These are phyloP conservation scores for Dryas iulia DNA, from an alignment of 1,140 invertebrate genomes.

Conservation along the genomic window DNA sequence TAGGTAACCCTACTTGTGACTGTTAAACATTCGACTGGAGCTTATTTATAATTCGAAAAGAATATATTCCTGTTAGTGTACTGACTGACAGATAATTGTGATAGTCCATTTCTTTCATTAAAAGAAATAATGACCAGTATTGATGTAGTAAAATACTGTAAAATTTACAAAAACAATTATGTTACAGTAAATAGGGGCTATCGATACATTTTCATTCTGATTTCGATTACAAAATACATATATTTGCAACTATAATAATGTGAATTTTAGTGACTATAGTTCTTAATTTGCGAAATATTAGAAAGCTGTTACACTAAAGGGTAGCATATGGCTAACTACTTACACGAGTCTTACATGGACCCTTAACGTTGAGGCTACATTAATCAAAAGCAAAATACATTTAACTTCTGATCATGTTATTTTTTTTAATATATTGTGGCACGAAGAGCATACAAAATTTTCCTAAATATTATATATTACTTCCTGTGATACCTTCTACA, in stretches of 20 bases:
- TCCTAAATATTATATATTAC: conserved; percentile 61
- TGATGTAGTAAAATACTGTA: no score
- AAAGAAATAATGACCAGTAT: no score
- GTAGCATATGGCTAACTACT: conserved; percentile 5
- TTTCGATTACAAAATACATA: no score
- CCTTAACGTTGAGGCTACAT: conserved; percentile 26
- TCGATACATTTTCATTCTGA: no score
- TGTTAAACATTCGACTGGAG: no score
- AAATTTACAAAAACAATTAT: no score
- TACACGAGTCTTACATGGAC: conserved; percentile 15
- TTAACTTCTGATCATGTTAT: neutral
- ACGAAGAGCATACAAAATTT: conserved; percentile 36
- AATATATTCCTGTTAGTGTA: no score
- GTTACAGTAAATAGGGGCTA: no score
- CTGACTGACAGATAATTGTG: no score
- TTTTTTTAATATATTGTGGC: conserved; percentile 33
- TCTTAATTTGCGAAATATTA: neutral
- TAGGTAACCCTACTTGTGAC: no score
- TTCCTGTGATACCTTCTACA: conserved; percentile 76
- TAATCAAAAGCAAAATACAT: conserved; percentile 29
- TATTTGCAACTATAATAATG: neutral
- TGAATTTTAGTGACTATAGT: neutral
- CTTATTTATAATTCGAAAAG: no score
- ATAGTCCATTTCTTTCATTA: no score
- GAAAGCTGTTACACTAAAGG: conserved; percentile 18